Evolutionary conservation across 2,797 vertebrate species (phyloP).

Genomic region (Pangasius sanitwongsei): DNA sequence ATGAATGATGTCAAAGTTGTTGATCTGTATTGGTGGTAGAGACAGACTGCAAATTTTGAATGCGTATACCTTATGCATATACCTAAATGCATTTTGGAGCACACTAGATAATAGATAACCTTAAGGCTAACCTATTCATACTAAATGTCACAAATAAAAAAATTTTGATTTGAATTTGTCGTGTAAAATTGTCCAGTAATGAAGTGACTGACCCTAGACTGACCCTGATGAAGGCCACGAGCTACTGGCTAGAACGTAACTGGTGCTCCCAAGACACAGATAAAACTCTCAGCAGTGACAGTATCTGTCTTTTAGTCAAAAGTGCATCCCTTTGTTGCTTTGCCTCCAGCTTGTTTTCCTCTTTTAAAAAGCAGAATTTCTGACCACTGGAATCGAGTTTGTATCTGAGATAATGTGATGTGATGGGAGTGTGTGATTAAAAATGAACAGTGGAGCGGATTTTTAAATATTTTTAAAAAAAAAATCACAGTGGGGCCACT

Average conservation of each 20-base stretch:
- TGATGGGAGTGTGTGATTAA: conserved; percentile 46
- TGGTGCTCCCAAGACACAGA: neutral
- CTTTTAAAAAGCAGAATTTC: neutral
- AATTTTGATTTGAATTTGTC: neutral
- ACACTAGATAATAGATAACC: too few relatives aligned
- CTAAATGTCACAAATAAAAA: too few relatives aligned
- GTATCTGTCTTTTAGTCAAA: neutral
- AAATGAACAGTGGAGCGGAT: conserved; percentile 42
- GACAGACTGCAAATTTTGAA: too few relatives aligned
- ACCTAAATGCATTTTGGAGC: too few relatives aligned
- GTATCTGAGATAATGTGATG: neutral
- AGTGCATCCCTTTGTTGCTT: neutral
- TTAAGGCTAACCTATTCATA: too few relatives aligned
- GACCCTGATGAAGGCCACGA: neutral
- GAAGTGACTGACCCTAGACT: neutral
- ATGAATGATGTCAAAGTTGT: too few relatives aligned
- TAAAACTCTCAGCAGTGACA: neutral
- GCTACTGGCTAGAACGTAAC: neutral
- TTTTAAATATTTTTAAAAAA: conserved; percentile 55
- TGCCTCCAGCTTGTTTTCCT: neutral
- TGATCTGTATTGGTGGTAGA: too few relatives aligned
- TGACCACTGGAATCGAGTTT: neutral
- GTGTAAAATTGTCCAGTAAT: neutral
- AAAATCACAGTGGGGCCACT: conserved; percentile 51
- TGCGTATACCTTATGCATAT: too few relatives aligned